Base-by-base conservation (phyloP, 2,888 invertebrate genomes). In the Branchellion lobata region DNA sequence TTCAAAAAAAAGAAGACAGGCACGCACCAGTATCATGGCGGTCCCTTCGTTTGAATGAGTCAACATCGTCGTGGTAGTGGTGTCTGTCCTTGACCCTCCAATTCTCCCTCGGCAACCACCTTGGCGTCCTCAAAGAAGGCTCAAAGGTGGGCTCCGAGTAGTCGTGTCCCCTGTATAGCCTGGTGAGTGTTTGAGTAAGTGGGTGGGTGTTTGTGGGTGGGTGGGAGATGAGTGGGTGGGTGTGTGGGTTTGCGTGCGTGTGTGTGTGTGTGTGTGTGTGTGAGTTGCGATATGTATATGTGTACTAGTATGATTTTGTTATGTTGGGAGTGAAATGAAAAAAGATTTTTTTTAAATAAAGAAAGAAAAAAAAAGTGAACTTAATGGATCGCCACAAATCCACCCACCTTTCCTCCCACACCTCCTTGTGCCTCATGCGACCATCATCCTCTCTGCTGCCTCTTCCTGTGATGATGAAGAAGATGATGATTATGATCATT, bases 381-480 rank as follows among this genome's bases (percentile, higher is more conserved):
- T n/a, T n/a, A n/a, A n/a, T n/a, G n/a, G n/a, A n/a, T n/a, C n/a
- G n/a, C n/a, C n/a, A n/a, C n/a, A n/a, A n/a, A n/a, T n/a, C n/a
- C n/a, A n/a, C n/a, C n/a, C n/a, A n/a, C n/a, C 75, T 77, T 1
- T 77, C 77, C 1, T 77, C 77, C 77, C 77, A 77, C 3, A 57
- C 2, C 1, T 77, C 77, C 36, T 57, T 77, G 14, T 18, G 34
- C 33, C 61, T 77, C 40, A 77, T 29, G 5, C 77, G 27, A n/a
- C 77, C 77, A 18, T 77, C 77, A 53, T 77, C 77, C 29, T 77
- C 77, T 65, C 77, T 77, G n/a, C 75, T 75, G 27, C 77, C 77
- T 14, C 61, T 51, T n/a, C 77, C 77, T 77, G 27, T 5, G 1
- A 34, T 69, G 21, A 29, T n/a, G 27, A 29, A 27, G 27, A 3